Evolutionary conservation across 2,888 invertebrate species (phyloP).

Genomic region (Ectemnius continuus): DNA sequence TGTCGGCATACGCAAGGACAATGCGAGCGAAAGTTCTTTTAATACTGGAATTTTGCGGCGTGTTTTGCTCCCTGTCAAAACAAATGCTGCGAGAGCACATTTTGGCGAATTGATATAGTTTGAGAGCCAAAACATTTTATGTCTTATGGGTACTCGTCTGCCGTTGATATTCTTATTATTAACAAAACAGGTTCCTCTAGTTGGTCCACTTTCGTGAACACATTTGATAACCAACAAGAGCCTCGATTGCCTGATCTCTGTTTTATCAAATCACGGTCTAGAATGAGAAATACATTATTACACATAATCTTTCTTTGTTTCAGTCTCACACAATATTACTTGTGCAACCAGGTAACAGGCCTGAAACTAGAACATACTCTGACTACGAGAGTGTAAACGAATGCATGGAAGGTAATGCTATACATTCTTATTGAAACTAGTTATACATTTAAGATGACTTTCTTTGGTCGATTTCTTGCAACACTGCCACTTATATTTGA

Average conservation of each 20-base stretch:
- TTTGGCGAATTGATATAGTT: too few species aligned
- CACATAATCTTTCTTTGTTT: constrained; percentile 66
- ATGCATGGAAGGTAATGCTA: constrained; percentile 94
- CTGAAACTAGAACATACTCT: constrained; percentile 97
- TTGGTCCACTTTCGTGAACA: too few species aligned
- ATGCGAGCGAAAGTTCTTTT: too few species aligned
- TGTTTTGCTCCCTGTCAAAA: too few species aligned
- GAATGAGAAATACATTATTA: background rate
- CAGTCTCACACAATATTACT: constrained; percentile 98
- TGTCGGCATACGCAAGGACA: too few species aligned
- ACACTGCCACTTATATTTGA: background rate
- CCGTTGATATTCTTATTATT: too few species aligned
- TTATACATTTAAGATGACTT: constrained; percentile 2
- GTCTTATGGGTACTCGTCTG: too few species aligned
- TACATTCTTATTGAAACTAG: constrained; percentile 4
- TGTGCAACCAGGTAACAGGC: constrained; percentile 95
- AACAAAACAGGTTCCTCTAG: too few species aligned
- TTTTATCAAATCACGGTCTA: background rate
- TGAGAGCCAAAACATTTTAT: too few species aligned
- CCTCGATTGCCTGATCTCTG: background rate
- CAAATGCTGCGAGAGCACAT: too few species aligned
- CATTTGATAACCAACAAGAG: too few species aligned
- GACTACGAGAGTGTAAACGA: constrained; percentile 99
- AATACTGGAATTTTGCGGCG: too few species aligned
- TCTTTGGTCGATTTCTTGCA: background rate